Base-by-base conservation (phyloP, 2,888 invertebrate species). In the Papilio protenor region DNA sequence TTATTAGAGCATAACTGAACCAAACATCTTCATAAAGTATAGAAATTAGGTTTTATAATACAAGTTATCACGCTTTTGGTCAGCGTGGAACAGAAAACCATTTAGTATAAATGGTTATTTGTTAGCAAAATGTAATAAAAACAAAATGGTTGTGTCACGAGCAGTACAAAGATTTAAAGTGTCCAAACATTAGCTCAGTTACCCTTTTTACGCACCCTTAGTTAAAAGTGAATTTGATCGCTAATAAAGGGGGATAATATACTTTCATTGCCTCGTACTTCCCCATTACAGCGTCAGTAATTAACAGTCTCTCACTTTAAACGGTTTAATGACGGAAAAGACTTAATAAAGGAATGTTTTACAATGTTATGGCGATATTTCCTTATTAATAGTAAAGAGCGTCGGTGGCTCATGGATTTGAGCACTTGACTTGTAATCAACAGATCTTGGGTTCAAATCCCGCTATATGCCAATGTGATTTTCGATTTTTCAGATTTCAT, bases 291-390 rank as follows among this genome's bases (percentile, higher is more conserved):
- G 23, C 70, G 47, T 10, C 70, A 70, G 47, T 70, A 70, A 70
- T 70, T 70, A 70, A 70, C 70, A 49, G 70, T 70, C 70, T 70
- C 47, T 70, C 47, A 70, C 21, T 70, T 70, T 70, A 49, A 70
- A 70, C 70, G 47, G 2, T 70, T 70, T 49, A 70, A 70, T 45
- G 47, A 23, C 70, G 70, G 49, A 47, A 70, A 70, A 70, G 70
- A 47, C 70, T 70, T 70, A 45, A 70, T 47, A 49, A 70, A 70
- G 47, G 70, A 10, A 49, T 8, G 16, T 70, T 70, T 70, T 70
- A 70, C 70, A 70, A 45, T 23, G 47, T 49, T 70, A 47, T 8
- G 23, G 47, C 49, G 14, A 45, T 49, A 27, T 27, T 27, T 27
- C 2, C 27, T 27, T 27, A 27, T 27, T 27, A 27, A 27, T 27